These are phyloP conservation scores for Isoperla grammatica DNA, from an alignment of 2,888 invertebrate species.

Conservation along the genomic window DNA sequence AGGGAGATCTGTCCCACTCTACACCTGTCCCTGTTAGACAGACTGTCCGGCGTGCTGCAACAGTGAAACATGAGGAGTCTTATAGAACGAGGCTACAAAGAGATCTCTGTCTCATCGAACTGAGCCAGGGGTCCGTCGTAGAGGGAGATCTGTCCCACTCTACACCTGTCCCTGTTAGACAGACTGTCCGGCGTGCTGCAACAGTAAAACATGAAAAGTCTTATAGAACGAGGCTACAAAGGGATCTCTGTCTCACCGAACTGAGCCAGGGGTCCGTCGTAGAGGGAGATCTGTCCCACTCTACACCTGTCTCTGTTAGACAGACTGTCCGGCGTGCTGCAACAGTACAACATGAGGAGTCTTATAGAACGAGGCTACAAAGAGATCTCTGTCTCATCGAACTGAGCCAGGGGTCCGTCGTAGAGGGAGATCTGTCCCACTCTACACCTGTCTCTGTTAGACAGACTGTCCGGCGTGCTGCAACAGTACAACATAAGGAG, in stretches of 20 bases:
- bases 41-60: slow-evolving; percentile 87
- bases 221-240: too few species aligned
- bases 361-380: slow-evolving; percentile 92
- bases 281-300: slow-evolving; percentile 97
- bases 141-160: slow-evolving; percentile 97
- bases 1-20: slow-evolving; percentile 98
- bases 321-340: slow-evolving; percentile 91
- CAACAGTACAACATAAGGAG: too few species aligned
- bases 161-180: slow-evolving; percentile 92
- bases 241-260: slow-evolving; percentile 97
- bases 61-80: too few species aligned
- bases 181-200: slow-evolving; percentile 91
- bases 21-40: slow-evolving; percentile 94
- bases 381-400: slow-evolving; percentile 95
- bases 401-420: slow-evolving; percentile 95
- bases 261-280: slow-evolving; percentile 94
- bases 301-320: slow-evolving; percentile 95
- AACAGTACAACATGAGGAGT: slow-evolving; percentile 34
- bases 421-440: slow-evolving; percentile 98
- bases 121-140: slow-evolving; percentile 96
- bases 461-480: slow-evolving; percentile 91
- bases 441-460: slow-evolving; percentile 94
- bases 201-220: too few species aligned
- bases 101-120: slow-evolving; percentile 95
- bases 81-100: slow-evolving; percentile 92